These are phyloP conservation scores for Rhea pennata DNA, from an alignment of 2,113 vertebrate species.

Conservation along the genomic window DNA sequence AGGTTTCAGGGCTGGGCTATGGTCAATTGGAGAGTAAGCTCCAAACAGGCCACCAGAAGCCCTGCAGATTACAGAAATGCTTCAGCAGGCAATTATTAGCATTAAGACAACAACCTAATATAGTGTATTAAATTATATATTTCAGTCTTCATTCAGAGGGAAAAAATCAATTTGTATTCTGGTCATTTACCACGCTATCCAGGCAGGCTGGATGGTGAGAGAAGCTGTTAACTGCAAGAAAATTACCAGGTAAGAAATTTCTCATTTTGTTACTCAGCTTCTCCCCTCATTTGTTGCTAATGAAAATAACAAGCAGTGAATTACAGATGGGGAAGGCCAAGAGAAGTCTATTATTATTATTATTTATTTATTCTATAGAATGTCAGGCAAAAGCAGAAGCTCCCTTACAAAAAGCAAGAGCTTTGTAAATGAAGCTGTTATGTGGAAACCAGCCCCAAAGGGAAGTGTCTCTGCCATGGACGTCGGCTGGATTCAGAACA, in stretches of 20 bases:
- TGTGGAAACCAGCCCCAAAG: not conserved
- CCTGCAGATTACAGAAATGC: not conserved
- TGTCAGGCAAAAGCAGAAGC: not conserved
- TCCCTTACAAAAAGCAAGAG: not conserved
- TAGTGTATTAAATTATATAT: not conserved
- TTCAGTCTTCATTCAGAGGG: not conserved
- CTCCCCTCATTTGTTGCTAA: constrained; percentile 36
- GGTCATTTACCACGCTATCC: not conserved
- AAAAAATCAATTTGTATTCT: not conserved
- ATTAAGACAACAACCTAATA: not conserved
- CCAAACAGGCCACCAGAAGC: not conserved
- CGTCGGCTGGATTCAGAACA: not conserved
- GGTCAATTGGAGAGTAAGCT: not conserved
- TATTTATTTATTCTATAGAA: not conserved
- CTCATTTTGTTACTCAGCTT: constrained; percentile 60
- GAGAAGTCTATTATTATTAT: not conserved
- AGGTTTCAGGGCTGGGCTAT: not conserved
- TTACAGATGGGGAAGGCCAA: not conserved
- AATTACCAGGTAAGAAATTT: constrained; percentile 57
- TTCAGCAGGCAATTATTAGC: constrained; percentile 4
- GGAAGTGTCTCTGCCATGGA: not conserved
- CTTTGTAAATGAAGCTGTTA: not conserved
- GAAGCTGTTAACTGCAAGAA: constrained; percentile 39
- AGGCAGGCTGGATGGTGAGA: not conserved
- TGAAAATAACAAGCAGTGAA: constrained; percentile 45